Base-by-base conservation (phyloP, 2,797 vertebrate species). In the Myiotriccus ornatus region DNA sequence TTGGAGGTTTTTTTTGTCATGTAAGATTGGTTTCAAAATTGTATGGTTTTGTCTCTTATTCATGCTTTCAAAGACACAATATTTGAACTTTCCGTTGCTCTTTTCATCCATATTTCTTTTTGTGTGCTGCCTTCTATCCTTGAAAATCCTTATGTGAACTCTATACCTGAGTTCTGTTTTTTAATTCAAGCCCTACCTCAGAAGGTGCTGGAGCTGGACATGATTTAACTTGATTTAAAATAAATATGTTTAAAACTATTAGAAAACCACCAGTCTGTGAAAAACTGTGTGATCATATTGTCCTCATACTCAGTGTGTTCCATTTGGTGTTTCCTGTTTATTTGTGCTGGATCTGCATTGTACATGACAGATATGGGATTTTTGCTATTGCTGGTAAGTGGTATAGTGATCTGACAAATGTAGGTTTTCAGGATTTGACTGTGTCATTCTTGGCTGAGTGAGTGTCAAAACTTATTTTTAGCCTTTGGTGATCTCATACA, bases 61-160 rank as follows among this genome's bases (percentile, higher is more conserved):
- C 23, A 17, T 0, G 1, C 22, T 75, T 71, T 79, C 44, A 34
- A 46, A 56, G 27, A 10, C 39, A 47, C 4, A 0, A 0, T 39
- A 23, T 35, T 85, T 89, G 23, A 87, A 74, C 39, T 60, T 17
- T 60, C 8, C 30, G 79, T 82, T 75, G 57, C 27, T 59, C 56
- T 89, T 67, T 84, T 84, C 44, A 56, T 24, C 34, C 4, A 1
- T 47, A 8, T 50, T 83, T 87, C 30, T 75, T 70, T 74, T 56
- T 65, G 34, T 80, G 10, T 83, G 15, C 16, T 87, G 47, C 8
- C 5, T 24, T 67, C 93, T 74, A 12, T 67, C 12, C 37, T 69
- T 87, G 39, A 41, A 78, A 87, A 88, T 81, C 68, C 37, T 85
- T 71, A 62, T 19, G 27, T 82, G 47, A 90, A 47, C 47, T 77